Evolutionary conservation across 64 coral and sea anemone genomes (phyloP), one percentile per base, ranked within the genome.

Genomic region (Actinia equina): DNA sequence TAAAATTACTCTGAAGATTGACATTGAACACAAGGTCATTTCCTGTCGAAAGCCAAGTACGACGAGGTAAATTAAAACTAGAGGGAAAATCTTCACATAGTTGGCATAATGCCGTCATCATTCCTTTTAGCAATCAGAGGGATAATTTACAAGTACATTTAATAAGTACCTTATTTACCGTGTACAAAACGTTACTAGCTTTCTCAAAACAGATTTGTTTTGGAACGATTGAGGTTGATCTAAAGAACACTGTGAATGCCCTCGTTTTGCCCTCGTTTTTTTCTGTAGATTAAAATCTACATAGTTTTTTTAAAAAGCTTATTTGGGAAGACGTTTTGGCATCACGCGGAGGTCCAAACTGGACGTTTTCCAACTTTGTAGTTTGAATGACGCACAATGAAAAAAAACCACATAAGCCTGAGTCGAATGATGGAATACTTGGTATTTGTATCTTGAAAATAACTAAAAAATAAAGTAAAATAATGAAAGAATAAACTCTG

Each of bases 331-430:
- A 69, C 63, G 63, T 79, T 46, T 79, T 79, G 77, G 77, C 77
- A 81, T 52, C 78, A 81, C 43, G 17, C 78, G 78, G 78, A 25
- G 78, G 44, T 49, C 78, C 18, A 49, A 44, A 81, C 78, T 81
- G 78, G 78, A 81, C 45, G 41, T 20, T 49, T 44, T 81, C 78
- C 78, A 81, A 74, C 69, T 74, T 74, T 74, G 69, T 74, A 74
- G 41, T 16, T 74, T 74, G 10, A 27, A 74, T 74, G 69, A 30
- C 69, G 69, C 69, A 74, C 69, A 3, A 74, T 74, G 41, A 74
- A 30, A 71, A 37, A 74, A n/a, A n/a, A n/a, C n/a, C n/a, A 41
- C 26, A 74, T 26, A 30, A 41, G n/a, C 69, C 62, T 65, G 62
- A 65, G 8, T 9, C 22, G 4, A 23, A 65, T 65, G 10, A n/a